Base-by-base conservation (phyloP, 2,113 vertebrate genomes). In the Sigmodon hispidus region DNA sequence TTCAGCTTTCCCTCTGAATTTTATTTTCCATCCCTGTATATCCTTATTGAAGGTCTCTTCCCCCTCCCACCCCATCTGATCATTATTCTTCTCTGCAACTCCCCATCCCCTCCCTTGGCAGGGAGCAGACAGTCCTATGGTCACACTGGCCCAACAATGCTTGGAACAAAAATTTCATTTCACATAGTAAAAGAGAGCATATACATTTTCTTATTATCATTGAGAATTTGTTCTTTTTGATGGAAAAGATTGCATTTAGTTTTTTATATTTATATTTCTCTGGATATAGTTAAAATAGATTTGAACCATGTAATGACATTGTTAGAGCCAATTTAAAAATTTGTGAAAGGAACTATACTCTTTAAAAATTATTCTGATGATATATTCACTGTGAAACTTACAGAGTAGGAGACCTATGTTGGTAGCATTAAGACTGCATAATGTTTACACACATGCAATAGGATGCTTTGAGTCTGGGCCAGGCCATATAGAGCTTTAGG, bases 311-410 rank as follows among this genome's bases (percentile, higher is more conserved):
- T 76, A 81, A 89, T 89, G 83, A 67, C 1, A 83, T 93, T 69
- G 24, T n/a, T 94, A 29, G 11, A 72, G 75, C 91, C 40, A 65
- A 61, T 73, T 87, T 83, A 87, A 95, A 95, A 90, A 93, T 89
- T 63, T 95, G 26, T 59, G 12, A 87, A 36, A 12, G 2, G 5
- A 55, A 61, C 11, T 36, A 34, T 43, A 29, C 0, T 12, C 96
- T 92, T 73, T 83, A 22, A 79, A 61, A 61, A 61, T 89, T 93
- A 89, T 40, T 89, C 87, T 89, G 52, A n/a, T 16, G 26, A 40
- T 65, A 50, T 36, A 15, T 29, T 29, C 52, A 11, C 26, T 81
- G 43, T 21, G 4, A 12, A 36, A 79, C 34, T 94, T 77, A 11
- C 16, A 91, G 29, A 43, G 43, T 84, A 75, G 69, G 55, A 19